Evolutionary conservation across 2,888 invertebrate species (phyloP).

Genomic region (Calliopum simillimum): DNA sequence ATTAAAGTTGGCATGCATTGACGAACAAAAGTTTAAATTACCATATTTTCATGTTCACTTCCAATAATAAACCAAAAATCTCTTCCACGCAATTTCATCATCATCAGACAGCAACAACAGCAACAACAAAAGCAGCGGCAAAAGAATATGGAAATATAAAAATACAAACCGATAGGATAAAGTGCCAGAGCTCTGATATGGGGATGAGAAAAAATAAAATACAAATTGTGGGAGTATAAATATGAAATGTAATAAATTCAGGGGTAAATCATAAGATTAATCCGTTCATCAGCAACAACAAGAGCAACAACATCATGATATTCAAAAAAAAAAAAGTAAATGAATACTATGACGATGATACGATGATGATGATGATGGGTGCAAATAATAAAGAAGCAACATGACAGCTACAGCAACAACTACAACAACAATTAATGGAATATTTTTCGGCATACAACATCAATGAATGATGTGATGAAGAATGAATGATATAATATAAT

Average conservation of each 20-base stretch:
- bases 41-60: slow-evolving; percentile 38
- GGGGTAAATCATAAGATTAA: slow-evolving; percentile 62
- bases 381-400: not conserved
- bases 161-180: not conserved
- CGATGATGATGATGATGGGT: slow-evolving; percentile 7
- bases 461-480: slow-evolving; percentile 50
- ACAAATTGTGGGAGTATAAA: slow-evolving; percentile 8
- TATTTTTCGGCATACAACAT: slow-evolving; percentile 48
- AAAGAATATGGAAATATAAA: slow-evolving; percentile 39
- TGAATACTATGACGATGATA: not conserved
- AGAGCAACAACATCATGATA: slow-evolving; percentile 16
- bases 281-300: slow-evolving; percentile 51
- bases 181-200: not conserved
- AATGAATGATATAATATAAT: slow-evolving; percentile 57
- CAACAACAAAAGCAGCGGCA: not conserved
- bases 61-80: slow-evolving; percentile 46
- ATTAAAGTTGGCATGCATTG: not conserved
- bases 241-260: slow-evolving; percentile 37
- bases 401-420: slow-evolving; percentile 14
- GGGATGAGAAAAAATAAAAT: not conserved
- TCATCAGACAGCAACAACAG: slow-evolving; percentile 1
- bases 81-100: slow-evolving; percentile 58
- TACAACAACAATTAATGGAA: slow-evolving; percentile 53
- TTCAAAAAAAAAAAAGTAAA: not conserved
- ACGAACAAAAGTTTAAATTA: slow-evolving; percentile 25